These are phyloP conservation scores for Platichthys flesus DNA, from an alignment of 2,113 vertebrate species.

Conservation along the genomic window DNA sequence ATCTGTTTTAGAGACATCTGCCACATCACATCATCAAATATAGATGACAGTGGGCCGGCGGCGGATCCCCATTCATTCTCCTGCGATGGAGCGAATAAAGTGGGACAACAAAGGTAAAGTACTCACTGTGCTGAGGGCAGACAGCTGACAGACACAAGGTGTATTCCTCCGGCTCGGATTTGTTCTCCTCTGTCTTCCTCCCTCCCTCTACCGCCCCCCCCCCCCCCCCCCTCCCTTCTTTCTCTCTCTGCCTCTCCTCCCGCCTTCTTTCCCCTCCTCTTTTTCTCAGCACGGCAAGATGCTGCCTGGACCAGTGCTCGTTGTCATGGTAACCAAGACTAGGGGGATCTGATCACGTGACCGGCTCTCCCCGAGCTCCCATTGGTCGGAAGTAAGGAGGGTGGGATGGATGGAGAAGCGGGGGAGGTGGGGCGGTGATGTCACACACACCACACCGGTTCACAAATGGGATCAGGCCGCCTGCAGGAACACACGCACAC, in stretches of 20 bases:
- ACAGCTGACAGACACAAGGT: constrained; percentile 42
- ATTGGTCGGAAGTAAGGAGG: constrained; percentile 64
- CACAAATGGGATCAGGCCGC: constrained; percentile 50
- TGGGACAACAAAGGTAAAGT: constrained; percentile 20
- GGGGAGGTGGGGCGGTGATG: constrained; percentile 45
- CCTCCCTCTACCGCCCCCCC: constrained; percentile 21
- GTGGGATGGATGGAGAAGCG: constrained; percentile 15
- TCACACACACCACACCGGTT: constrained; percentile 59
- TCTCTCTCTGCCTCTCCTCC: constrained; percentile 48
- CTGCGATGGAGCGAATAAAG: neutral
- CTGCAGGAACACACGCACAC: constrained; percentile 51
- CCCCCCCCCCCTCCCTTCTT: neutral
- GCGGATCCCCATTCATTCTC: neutral
- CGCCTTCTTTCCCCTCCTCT: constrained; percentile 29
- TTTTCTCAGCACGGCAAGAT: constrained; percentile 77
- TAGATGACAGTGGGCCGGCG: constrained; percentile 22
- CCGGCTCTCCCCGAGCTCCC: constrained; percentile 21
- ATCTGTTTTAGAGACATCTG: constrained; percentile 56
- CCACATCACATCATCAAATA: constrained; percentile 26
- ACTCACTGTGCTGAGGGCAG: constrained; percentile 69
- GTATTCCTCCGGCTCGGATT: constrained; percentile 46
- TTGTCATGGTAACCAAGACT: constrained; percentile 80
- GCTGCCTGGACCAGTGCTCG: constrained; percentile 81
- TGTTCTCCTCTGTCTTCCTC: constrained; percentile 44
- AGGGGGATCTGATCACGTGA: constrained; percentile 63